Evolutionary conservation across 2,113 vertebrate genomes (phyloP), one percentile per base, ranked within the genome.

Genomic region (Leptobrachium leishanense): DNA sequence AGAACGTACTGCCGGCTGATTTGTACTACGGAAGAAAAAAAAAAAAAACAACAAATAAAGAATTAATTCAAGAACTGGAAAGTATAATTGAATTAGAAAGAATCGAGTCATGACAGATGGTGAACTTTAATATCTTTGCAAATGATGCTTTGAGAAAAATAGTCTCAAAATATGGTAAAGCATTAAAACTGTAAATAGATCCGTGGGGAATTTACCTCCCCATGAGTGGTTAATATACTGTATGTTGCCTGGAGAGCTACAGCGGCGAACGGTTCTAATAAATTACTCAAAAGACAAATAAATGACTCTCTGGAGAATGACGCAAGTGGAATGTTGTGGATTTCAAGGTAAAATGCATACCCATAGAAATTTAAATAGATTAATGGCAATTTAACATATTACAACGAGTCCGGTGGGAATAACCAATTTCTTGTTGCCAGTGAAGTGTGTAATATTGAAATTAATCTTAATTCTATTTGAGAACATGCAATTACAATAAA

Each of bases 211-310:
- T 64, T 64, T 5, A 31, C 62, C 13, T 31, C 7, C 62, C 62
- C n/a, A 13, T 31, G 10, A 64, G 62, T 13, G 39, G 31, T 64
- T 64, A 64, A 64, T 64, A 31, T 64, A 64, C 62, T 64, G 62
- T 20, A 64, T 64, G 20, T 20, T 2, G 15, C n/a, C 43, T 31
- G 46, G 11, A 50, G 6, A 31, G 50, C 68, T 20, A 44, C 68
- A 46, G 43, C 6, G n/a, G 50, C 50, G 11, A 70, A 6, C 50
- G 31, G 9, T 7, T 20, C 12, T 46, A 53, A 70, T 70, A 70
- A 15, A 70, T 50, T 31, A 46, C 43, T 3, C 42, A 70, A 70
- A 70, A 70, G 68, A 70, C 68, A 70, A 46, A 70, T 70, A 31
- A 6, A 64, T 64, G 3, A 64, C 13, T 64, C 62, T 39, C 68